A percentile compares a stretch with the other conserved stretches of the same genome.
Conservation (phyloP, 2,113 vertebrate genomes). For the Polypterus senegalus region DNA sequence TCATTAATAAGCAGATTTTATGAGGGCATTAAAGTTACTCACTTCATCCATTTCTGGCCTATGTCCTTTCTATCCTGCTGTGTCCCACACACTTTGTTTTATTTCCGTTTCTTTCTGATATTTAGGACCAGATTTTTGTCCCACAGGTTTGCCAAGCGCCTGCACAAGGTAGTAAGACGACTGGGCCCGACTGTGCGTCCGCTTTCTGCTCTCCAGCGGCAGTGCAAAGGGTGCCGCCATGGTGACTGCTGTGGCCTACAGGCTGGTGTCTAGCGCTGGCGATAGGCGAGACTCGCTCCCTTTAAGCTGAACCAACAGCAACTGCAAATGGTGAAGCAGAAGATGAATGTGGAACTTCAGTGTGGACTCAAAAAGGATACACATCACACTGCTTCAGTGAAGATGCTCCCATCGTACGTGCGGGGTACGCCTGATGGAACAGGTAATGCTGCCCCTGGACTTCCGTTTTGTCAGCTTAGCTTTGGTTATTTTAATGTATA, state of each 20-base stretch:
- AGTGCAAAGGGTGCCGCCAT: conserved; percentile 77
- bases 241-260: conserved; percentile 70
- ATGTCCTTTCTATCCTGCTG: too few species aligned
- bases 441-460: conserved; percentile 42
- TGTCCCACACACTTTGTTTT: background rate
- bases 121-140: too few species aligned
- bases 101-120: background rate
- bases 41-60: too few species aligned
- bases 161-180: conserved; percentile 71
- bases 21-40: too few species aligned
- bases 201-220: conserved; percentile 71
- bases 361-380: conserved; percentile 59
- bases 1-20: background rate
- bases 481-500: background rate
- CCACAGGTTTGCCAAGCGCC: conserved; percentile 67
- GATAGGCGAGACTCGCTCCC: conserved; percentile 38
- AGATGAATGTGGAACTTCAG: conserved; percentile 69
- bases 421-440: conserved; percentile 67
- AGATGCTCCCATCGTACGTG: conserved; percentile 83
- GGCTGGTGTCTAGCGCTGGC: conserved; percentile 47
- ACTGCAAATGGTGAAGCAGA: conserved; percentile 54
- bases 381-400: conserved; percentile 52
- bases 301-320: conserved; percentile 50
- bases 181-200: conserved; percentile 72
- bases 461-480: background rate